Evolutionary conservation across 2,113 vertebrate species (phyloP), one percentile per base, ranked within the genome.

Genomic region (Nothocercus nigrocapillus): DNA sequence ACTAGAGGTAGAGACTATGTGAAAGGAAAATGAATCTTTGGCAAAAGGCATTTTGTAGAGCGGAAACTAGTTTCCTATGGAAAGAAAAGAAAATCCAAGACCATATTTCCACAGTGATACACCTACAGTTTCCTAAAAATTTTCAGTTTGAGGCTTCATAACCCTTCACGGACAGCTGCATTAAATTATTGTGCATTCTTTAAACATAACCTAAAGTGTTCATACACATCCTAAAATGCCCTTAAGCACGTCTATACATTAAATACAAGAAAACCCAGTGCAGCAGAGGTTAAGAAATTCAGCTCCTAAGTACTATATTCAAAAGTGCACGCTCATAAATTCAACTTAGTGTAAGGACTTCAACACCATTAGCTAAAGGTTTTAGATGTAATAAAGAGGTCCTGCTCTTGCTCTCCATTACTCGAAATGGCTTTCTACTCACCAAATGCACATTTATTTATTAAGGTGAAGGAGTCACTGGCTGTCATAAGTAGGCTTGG

Each of bases 401-500:
- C 92, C 94, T 72, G 93, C 95, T 96, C 96, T 93, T 56, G 63
- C 85, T 79, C 86, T 80, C 83, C 42, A 40, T 62, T 72, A 88
- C 53, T 69, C 82, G 84, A 77, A 82, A 93, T 56, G 38, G 59
- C 18, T 82, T 94, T 81, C 61, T 66, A n/a, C 27, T 80, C 38
- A 63, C 24, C 64, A 88, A 25, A 21, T 47, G 28, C 4, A 19
- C 13, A 2, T 28, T 62, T 47, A 24, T 53, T 54, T 61, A 27
- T 56, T 49, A 77, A 80, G 61, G 34, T 84, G 62, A 90, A 74
- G 73, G 85, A 87, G n/a, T 66, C 69, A 69, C 36, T 47, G 74
- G 69, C 54, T 85, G 62, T 73, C 83, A 25, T 21, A 90, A 82
- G 49, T 2, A 73, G 34, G 30, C 49, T 51, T 79, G 80, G 62